Evolutionary conservation across 2,113 vertebrate genomes (phyloP).

Genomic region (Panurus biarmicus): DNA sequence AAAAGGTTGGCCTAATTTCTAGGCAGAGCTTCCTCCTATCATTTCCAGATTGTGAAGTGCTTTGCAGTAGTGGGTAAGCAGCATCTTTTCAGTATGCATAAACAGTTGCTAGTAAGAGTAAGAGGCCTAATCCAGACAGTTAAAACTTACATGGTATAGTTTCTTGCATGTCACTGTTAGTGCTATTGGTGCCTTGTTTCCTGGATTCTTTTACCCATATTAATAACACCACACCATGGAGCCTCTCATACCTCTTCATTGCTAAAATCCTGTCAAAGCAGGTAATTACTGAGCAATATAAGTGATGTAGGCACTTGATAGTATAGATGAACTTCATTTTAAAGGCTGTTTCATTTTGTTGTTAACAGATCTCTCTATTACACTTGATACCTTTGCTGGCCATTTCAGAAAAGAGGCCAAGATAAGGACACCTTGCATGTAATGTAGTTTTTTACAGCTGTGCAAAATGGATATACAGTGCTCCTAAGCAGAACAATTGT

Average conservation of each 20-base stretch:
- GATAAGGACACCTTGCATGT: not conserved
- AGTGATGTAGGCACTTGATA: not conserved
- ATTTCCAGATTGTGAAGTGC: not conserved
- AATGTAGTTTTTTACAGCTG: not conserved
- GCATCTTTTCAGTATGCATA: not conserved
- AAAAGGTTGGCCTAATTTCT: slow-evolving; percentile 1
- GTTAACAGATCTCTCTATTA: not conserved
- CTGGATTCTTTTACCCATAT: not conserved
- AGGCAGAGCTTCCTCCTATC: not conserved
- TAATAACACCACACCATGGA: not conserved
- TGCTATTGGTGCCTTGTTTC: not conserved
- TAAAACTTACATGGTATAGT: not conserved
- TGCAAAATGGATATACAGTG: not conserved
- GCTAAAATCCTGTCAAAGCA: not conserved
- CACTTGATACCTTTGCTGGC: not conserved
- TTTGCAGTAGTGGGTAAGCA: not conserved
- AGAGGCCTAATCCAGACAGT: not conserved
- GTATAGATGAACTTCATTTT: not conserved
- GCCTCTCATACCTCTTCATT: not conserved
- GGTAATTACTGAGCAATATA: not conserved
- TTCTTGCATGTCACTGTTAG: not conserved
- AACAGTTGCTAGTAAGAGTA: not conserved
- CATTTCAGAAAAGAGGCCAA: not conserved
- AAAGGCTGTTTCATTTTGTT: not conserved
- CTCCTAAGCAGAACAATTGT: not conserved